Conservation (phyloP, 2,888 invertebrate genomes). For the Cantharis lateralis region DNA sequence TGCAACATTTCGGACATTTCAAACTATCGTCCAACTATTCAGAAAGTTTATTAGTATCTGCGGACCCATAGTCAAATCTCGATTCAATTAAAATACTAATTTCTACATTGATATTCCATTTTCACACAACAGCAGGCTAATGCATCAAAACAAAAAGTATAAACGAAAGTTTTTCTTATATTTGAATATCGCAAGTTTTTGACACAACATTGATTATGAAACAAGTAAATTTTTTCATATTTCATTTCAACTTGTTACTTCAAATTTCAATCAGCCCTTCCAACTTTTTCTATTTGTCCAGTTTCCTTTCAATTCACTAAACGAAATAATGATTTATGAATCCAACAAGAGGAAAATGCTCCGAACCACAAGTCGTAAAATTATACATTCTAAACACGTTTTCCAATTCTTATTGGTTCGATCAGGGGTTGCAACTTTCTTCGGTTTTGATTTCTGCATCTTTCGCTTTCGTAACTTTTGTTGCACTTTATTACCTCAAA, state of each 20-base stretch:
- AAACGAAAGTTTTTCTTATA: slow-evolving; percentile 6
- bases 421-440: slow-evolving; percentile 30
- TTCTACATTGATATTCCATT: not conserved
- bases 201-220: not conserved
- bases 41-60: not conserved
- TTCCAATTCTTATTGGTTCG: slow-evolving; percentile 38
- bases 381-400: slow-evolving; percentile 35
- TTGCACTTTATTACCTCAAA: slow-evolving; percentile 20
- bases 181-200: slow-evolving; percentile 7
- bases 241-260: slow-evolving; percentile 23
- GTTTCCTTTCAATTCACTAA: slow-evolving; percentile 34
- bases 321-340: slow-evolving; percentile 35
- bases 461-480: slow-evolving; percentile 22
- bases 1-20: not conserved
- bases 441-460: slow-evolving; percentile 28
- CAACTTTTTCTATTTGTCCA: slow-evolving; percentile 33
- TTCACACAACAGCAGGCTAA: not conserved
- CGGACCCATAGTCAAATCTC: not conserved
- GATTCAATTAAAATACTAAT: not conserved
- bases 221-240: slow-evolving; percentile 17
- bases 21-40: not conserved
- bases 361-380: slow-evolving; percentile 26
- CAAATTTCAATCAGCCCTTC: not conserved
- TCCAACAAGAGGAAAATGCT: slow-evolving; percentile 23
- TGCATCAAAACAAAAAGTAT: slow-evolving; percentile 1